Percentiles rank a stretch among this genome's conserved stretches.
Evolutionary conservation across 2,113 vertebrate genomes (phyloP).

Genomic region (Xenus cinereus): DNA sequence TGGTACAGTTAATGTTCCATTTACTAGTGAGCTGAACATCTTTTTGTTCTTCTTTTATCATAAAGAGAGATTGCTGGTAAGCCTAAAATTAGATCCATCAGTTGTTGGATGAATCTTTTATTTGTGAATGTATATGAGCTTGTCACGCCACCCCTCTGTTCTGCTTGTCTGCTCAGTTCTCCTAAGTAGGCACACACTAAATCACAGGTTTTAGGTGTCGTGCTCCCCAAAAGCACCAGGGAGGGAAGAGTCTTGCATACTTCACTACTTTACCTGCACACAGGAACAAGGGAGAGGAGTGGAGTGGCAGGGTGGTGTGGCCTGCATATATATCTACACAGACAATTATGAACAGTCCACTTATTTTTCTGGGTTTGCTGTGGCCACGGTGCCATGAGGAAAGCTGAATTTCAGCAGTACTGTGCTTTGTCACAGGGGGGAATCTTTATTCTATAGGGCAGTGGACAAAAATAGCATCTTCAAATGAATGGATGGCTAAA

Average conservation of each 20-base stretch:
- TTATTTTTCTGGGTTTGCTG: neutral
- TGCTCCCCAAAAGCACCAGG: accelerated
- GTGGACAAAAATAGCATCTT: neutral
- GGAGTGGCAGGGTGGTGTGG: neutral
- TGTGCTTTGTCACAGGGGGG: neutral
- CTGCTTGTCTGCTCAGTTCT: neutral
- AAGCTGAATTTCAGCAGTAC: slow-evolving; percentile 15
- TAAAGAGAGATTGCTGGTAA: neutral
- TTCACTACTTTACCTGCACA: neutral
- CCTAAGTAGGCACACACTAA: neutral
- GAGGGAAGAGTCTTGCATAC: neutral
- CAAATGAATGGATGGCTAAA: neutral
- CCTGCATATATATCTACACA: neutral
- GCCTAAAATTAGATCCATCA: neutral
- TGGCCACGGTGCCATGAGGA: neutral
- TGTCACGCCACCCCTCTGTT: neutral
- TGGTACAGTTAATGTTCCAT: neutral
- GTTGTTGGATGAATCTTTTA: neutral
- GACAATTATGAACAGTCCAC: neutral
- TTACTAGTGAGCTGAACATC: neutral
- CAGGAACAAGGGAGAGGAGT: neutral
- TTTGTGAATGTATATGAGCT: neutral
- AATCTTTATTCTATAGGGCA: neutral
- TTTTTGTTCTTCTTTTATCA: neutral
- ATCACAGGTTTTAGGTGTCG: accelerated